Conservation (phyloP, 1,140 invertebrate species). For the Heliothis subflexa region DNA sequence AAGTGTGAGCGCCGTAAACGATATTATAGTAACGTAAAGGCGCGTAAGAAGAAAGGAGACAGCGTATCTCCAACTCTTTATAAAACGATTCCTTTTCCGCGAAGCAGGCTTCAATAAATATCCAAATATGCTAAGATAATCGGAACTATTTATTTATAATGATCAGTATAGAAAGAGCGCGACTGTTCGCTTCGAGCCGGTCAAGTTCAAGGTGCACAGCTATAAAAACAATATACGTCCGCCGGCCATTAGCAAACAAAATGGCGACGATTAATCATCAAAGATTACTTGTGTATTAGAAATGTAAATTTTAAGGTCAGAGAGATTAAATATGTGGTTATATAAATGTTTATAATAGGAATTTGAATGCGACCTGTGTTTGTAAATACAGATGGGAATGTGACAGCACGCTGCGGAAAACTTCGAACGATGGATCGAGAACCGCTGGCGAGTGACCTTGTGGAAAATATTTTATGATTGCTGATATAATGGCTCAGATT, state of each 20-base stretch:
- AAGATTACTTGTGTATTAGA: constrained; percentile 35
- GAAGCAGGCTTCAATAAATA: not conserved
- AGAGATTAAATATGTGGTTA: constrained; percentile 38
- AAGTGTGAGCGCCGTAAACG: constrained; percentile 1
- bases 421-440: not conserved
- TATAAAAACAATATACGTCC: constrained; percentile 34
- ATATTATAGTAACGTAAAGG: not conserved
- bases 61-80: not conserved
- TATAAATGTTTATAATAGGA: constrained; percentile 23
- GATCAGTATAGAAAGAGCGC: not conserved
- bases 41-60: not conserved
- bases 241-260: constrained; percentile 30
- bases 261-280: constrained; percentile 41
- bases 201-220: constrained; percentile 42
- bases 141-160: not conserved
- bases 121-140: not conserved
- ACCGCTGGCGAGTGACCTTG: not conserved
- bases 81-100: not conserved
- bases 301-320: constrained; percentile 43
- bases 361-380: constrained; percentile 26
- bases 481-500: not conserved
- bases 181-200: constrained; percentile 11
- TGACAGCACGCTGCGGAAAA: not conserved
- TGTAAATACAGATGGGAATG: constrained; percentile 28
- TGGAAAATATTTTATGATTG: not conserved